These are phyloP conservation scores for Centruroides sculpturatus DNA, from an alignment of 1,140 invertebrate genomes.

Conservation along the genomic window DNA sequence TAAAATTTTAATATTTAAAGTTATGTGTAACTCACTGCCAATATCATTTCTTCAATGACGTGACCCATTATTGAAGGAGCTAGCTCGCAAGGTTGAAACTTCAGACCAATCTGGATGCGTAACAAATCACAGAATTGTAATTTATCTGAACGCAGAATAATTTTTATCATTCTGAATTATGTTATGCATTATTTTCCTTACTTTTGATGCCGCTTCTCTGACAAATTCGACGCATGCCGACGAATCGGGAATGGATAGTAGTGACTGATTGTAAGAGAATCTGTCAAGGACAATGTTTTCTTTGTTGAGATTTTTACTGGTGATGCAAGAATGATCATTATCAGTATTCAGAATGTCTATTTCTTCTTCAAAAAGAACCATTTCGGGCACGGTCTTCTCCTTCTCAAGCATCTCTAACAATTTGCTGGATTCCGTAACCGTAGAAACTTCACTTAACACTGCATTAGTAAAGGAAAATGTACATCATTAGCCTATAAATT, in stretches of 20 bases:
- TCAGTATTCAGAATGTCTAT: slow-evolving; percentile 15
- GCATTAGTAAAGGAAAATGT: too few relatives aligned
- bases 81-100: slow-evolving; percentile 5
- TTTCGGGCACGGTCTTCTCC: slow-evolving; percentile 31
- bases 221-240: slow-evolving; percentile 2
- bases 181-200: not conserved
- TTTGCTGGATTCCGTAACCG: too few relatives aligned
- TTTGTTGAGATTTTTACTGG: slow-evolving; percentile 17
- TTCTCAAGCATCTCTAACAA: slow-evolving; percentile 18
- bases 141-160: too few relatives aligned
- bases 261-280: slow-evolving; percentile 18
- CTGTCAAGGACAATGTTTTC: not conserved
- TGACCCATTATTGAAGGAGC: not conserved
- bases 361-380: not conserved
- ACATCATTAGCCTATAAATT: too few relatives aligned
- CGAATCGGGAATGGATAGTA: slow-evolving; percentile 1
- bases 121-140: not conserved
- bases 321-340: slow-evolving; percentile 1
- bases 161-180: too few relatives aligned
- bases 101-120: not conserved
- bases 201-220: slow-evolving; percentile 4
- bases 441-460: too few relatives aligned
- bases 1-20: not conserved
- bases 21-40: slow-evolving; percentile 2
- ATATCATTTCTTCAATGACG: slow-evolving; percentile 11